Evolutionary conservation across 2,797 vertebrate genomes (phyloP), one percentile per base, ranked within the genome.

Genomic region (Macrochelys suwanniensis): DNA sequence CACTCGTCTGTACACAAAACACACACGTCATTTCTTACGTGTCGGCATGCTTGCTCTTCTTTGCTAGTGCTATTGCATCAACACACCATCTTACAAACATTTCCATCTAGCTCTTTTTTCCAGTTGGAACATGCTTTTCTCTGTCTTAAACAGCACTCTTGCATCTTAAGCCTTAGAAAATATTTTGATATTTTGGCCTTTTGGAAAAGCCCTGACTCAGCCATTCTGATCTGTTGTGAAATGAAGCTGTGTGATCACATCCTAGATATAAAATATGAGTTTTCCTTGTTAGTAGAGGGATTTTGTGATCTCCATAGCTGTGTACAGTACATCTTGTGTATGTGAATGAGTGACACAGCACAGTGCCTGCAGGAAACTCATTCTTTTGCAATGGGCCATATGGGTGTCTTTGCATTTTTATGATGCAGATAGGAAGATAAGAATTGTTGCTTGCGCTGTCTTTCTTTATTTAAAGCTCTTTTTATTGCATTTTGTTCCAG

Each of bases 371-470:
- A 96, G 96, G 96, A 97, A 97, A 93, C 88, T 17, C 95, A 96
- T 97, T 96, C 92, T 97, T 97, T 96, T 96, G 88, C 93, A 93
- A 83, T 95, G 90, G 95, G 88, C 94, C 94, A 91, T 97, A 93
- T 94, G 93, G 93, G 90, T 97, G 96, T 61, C 89, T 95, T 93
- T 95, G 89, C 83, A 74, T 93, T 94, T 95, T 97, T 96, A 94
- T 94, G 91, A 95, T 94, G 91, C 91, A 96, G 92, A 97, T 97
- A 78, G 84, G 81, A 92, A 94, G 97, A 97, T 97, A 96, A 95
- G 12, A 16, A 77, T 95, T 96, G 84, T 91, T 95, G 51, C 77
- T 92, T 96, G 82, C 5, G 80, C 61, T 85, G 47, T 37, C 81
- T 95, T 95, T 87, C 31, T 37, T 53, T 93, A 93, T 78, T 95